phyloP scores from a whole-genome alignment of 2,797 vertebrate genomes.

The Bufotes viridis region DNA sequence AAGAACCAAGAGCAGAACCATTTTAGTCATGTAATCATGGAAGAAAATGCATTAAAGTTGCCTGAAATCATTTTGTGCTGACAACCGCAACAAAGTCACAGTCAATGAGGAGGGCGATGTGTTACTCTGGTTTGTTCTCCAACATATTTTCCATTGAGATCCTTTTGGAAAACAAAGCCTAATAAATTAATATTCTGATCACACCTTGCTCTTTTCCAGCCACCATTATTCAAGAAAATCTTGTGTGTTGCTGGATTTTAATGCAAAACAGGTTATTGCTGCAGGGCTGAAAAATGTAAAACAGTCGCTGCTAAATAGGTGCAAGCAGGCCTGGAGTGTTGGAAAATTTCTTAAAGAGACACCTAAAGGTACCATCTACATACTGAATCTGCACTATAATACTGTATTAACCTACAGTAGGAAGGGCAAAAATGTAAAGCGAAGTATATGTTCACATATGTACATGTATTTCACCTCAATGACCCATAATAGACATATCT shows the following conservation, averaged over 20 bases:
- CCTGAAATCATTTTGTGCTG: constrained; percentile 16
- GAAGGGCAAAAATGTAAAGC: neutral
- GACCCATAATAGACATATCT: no score
- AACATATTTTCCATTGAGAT: constrained; percentile 11
- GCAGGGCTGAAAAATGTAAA: constrained; percentile 11
- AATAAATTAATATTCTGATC: constrained; percentile 55
- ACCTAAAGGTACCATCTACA: neutral
- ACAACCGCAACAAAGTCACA: constrained; percentile 19
- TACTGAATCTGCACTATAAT: neutral
- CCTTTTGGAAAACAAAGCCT: constrained; percentile 55
- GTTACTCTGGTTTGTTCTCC: constrained; percentile 5
- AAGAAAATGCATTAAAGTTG: constrained; percentile 29
- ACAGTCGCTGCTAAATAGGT: constrained; percentile 22
- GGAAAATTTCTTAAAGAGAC: neutral
- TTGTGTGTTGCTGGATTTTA: constrained; percentile 26
- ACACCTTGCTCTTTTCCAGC: constrained; percentile 6
- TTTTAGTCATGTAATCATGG: constrained; percentile 13
- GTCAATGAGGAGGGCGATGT: constrained; percentile 15
- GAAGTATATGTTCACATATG: neutral
- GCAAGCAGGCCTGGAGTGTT: neutral
- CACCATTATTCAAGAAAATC: neutral
- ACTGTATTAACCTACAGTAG: neutral
- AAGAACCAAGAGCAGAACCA: constrained; percentile 1
- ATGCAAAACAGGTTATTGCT: constrained; percentile 45
- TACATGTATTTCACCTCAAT: neutral